Evolutionary conservation across 2,888 invertebrate species (phyloP), one percentile per base, ranked within the genome.

Genomic region (Ptychoptera contaminata): DNA sequence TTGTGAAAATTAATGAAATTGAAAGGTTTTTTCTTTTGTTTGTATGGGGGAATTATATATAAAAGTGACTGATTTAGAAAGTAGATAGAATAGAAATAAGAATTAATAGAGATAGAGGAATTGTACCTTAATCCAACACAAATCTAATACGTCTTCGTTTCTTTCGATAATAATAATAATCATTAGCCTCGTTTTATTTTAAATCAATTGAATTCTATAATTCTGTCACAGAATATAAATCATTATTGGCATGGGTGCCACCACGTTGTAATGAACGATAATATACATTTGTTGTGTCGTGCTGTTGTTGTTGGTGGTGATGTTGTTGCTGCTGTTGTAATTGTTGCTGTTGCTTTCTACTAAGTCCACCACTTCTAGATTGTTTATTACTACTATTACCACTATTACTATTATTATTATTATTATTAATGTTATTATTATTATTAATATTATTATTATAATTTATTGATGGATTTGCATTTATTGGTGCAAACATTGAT

Each of bases 191-290:
- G 23, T 23, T 23, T 23, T 23, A 23, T 23, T 23, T 23, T 23
- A 23, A 23, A 23, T 23, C 23, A 23, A 23, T 23, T 23, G 23
- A 23, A 23, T 63, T 65, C 66, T 75, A 77, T 67, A 77, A 69
- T 59, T 75, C 80, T 45, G 85, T 80, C 51, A 85, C 82, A 42
- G 82, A 83, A 59, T 82, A 84, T 51, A 84, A 60, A 60, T 79
- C 74, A 45, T 71, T 67, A 48, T 68, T 67, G 54, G 68, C 71
- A 43, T 63, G 59, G 10, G 59, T 60, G 16, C 64, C 63, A 4
- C 58, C 58, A 32, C 72, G 65, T 52, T 72, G 72, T 29, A 72
- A 55, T 11, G 71, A 71, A 43, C 71, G 59, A 52, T 65, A 65
- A 46, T 62, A 63, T 9, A 62, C 50, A 42, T 52, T 52, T 37